Evolutionary conservation across 1,140 invertebrate species (phyloP), one percentile per base, ranked within the genome.

Genomic region (Gonatopus flavifemur): DNA sequence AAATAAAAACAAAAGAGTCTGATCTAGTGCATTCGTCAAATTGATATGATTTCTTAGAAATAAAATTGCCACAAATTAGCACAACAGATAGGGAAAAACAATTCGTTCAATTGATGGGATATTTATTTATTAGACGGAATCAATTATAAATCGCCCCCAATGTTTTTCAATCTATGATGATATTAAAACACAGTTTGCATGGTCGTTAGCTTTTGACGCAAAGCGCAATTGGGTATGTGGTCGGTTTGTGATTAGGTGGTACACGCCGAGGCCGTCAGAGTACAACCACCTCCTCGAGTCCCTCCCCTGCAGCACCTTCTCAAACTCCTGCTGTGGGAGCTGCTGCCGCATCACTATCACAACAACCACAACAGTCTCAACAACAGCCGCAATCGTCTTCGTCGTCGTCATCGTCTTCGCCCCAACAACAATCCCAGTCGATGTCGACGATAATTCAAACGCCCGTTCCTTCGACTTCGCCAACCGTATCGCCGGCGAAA

Each of bases 211-310:
- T 68, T 67, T 59, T 65, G 68, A 66, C 60, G 64, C 64, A 76
- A 74, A 70, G 72, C 76, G 70, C 74, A 77, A 77, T 71, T 78
- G 74, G 74, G 73, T 74, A 75, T 74, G 73, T 77, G 74, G 71
- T 77, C 73, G 73, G 70, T 77, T 77, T 77, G 69, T 78, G 72
- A 77, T 73, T 67, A 78, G 76, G 76, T 78, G 76, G 76, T 69
- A 74, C 76, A 56, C 76, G 76, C 63, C 73, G 76, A 57, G 76
- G 76, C 70, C 74, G 76, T 58, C 74, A 76, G 71, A 77, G 71
- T 60, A 70, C 65, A 57, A 66, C 67, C 41, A 64, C 70, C 47
- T 74, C 72, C 52, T 67, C 74, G 59, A 72, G 57, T 49, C 64
- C 67, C 38, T 63, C 69, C 19, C 66, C 69, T 51, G 69, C 68